Base-by-base conservation (phyloP, 2,113 vertebrate genomes). In the Natator depressus region DNA sequence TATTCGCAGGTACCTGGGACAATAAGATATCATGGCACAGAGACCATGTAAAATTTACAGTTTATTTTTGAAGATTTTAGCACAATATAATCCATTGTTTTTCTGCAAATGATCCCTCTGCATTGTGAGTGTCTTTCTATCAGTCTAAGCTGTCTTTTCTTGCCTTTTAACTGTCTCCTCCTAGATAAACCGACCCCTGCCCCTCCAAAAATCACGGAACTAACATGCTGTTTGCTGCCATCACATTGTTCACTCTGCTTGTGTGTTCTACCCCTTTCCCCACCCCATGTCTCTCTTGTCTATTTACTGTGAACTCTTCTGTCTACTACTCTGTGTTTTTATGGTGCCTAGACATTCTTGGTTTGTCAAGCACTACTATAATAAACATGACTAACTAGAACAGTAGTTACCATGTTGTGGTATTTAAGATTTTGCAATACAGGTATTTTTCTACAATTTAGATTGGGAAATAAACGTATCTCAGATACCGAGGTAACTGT, bases 1-100 rank as follows among this genome's bases (percentile, higher is more conserved):
- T 96, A 97, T 89, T 89, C 88, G 91, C 89, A 95, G 94, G 91
- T 95, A 97, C 79, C 85, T 92, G 87, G 84, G 54, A 94, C 62
- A 93, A 47, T 69, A 92, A 96, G 95, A 95, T 93, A 92, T 93
- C 96, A 94, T 85, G 82, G 53, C 35, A 65, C 85, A 54, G 65
- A 95, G 42, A 88, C 89, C 25, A 89, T 25, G 69, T 90, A 93
- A 92, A 81, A 94, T n/a, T 14, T 42, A 69, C 38, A 35, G 55
- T 84, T 95, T 81, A 53, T 47, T 92, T 96, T 87, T 89, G 50
- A 95, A 90, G 49, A 93, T 87, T 93, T 91, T 16, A 94, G 59
- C 51, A 55, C 8, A 90, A 19, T 76, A 17, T 20, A 91, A 80
- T 3, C 5, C 19, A 17, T 19, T n/a, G 8, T 10, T 55, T 94